These are phyloP conservation scores for Allolobophora icterica DNA, from an alignment of 2,888 invertebrate species.

Conservation along the genomic window DNA sequence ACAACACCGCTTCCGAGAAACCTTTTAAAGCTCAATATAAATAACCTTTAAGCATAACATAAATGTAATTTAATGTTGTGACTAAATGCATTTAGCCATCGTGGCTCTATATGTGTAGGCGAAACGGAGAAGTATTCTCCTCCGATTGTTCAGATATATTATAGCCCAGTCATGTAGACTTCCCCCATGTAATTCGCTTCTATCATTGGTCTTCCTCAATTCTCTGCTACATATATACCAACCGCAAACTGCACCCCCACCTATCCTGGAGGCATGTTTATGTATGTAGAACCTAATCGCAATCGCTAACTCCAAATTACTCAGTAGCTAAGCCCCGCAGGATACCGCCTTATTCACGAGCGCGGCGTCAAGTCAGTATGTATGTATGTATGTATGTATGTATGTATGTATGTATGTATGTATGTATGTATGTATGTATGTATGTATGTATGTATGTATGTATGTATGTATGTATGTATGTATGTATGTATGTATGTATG, in stretches of 20 bases:
- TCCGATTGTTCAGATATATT: too few relatives aligned
- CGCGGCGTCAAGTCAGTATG: neutral
- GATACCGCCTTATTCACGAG: too few relatives aligned
- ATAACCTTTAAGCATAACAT: neutral
- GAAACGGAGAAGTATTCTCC: neutral
- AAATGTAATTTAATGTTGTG: neutral
- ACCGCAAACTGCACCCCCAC: too few relatives aligned
- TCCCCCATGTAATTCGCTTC: too few relatives aligned
- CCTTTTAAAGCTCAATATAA: neutral
- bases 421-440: neutral
- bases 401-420: too few relatives aligned
- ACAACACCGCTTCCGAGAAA: neutral
- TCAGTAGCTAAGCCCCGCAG: too few relatives aligned
- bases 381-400: neutral
- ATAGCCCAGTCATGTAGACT: too few relatives aligned
- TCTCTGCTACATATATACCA: too few relatives aligned
- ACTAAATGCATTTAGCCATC: neutral
- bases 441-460: conserved; percentile 22
- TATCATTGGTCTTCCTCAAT: too few relatives aligned
- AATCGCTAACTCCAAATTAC: too few relatives aligned
- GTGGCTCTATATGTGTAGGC: neutral
- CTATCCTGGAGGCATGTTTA: too few relatives aligned
- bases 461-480: conserved; percentile 29
- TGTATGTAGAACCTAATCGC: too few relatives aligned
- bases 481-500: conserved; percentile 30